Evolutionary conservation across 2,797 vertebrate genomes (phyloP).

Genomic region (Menidia menidia): DNA sequence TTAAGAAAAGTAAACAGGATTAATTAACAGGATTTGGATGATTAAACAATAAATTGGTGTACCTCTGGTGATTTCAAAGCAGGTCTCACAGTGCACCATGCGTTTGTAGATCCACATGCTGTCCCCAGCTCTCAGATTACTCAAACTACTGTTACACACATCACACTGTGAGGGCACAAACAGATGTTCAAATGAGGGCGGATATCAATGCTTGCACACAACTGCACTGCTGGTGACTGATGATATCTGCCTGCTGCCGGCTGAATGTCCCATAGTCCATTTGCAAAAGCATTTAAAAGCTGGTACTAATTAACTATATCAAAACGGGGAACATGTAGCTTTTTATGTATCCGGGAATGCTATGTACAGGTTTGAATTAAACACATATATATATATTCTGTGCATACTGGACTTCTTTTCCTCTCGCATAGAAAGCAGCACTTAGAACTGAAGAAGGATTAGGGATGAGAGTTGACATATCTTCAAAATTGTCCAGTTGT

Average conservation of each 20-base stretch:
- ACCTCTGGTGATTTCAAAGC: conserved; percentile 92
- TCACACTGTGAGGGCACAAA: conserved; percentile 85
- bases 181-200: conserved; percentile 26
- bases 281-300: neutral
- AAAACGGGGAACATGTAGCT: neutral
- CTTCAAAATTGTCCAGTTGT: neutral
- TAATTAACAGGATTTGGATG: neutral
- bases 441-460: too few relatives aligned
- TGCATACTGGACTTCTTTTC: too few relatives aligned
- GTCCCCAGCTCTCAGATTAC: conserved; percentile 92
- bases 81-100: conserved; percentile 91
- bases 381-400: too few relatives aligned
- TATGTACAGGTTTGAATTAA: neutral
- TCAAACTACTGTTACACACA: conserved; percentile 88
- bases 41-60: conserved; percentile 5
- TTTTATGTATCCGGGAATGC: neutral
- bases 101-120: conserved; percentile 93
- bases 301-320: neutral
- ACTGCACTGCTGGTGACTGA: neutral
- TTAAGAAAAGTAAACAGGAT: neutral
- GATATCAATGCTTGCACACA: conserved; percentile 19
- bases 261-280: neutral
- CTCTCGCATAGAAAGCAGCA: too few relatives aligned
- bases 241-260: neutral
- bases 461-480: too few relatives aligned